phyloP scores from a whole-genome alignment of 2,797 vertebrate genomes.

The Varecia variegata region DNA sequence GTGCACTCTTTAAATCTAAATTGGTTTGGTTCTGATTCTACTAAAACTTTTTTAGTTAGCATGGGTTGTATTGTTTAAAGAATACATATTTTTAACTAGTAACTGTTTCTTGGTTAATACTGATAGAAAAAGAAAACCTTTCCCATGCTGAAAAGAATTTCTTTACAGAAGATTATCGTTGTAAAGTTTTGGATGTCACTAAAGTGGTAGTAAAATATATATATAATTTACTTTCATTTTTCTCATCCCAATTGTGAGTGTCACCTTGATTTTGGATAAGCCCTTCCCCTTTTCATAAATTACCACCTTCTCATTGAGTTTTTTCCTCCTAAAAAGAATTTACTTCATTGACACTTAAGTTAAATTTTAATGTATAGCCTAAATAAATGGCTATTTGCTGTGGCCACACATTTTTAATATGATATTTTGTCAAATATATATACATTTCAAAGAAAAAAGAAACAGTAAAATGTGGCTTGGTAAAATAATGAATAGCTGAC shows the following conservation, averaged over 20 bases:
- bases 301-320: neutral
- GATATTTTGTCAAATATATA: slow-evolving; percentile 5
- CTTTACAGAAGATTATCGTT: slow-evolving; percentile 37
- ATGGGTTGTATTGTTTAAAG: slow-evolving; percentile 46
- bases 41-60: slow-evolving; percentile 25
- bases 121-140: slow-evolving; percentile 22
- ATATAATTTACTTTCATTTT: neutral
- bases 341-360: neutral
- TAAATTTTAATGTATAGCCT: slow-evolving; percentile 43
- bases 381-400: slow-evolving; percentile 33
- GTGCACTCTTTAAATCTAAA: slow-evolving; percentile 39
- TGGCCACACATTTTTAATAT: slow-evolving; percentile 35
- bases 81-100: slow-evolving; percentile 42
- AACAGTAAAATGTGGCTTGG: neutral
- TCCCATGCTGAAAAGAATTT: slow-evolving; percentile 33
- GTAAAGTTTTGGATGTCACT: slow-evolving; percentile 34
- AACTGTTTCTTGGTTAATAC: slow-evolving; percentile 50
- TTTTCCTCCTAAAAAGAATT: slow-evolving; percentile 41
- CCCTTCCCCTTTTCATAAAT: slow-evolving; percentile 38
- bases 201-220: neutral
- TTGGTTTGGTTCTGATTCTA: slow-evolving; percentile 54
- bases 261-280: slow-evolving; percentile 42
- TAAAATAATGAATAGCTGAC: neutral
- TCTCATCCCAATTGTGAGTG: neutral
- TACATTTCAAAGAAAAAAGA: neutral